Conservation (phyloP, 1,140 invertebrate genomes). For the Linepithema humile region DNA sequence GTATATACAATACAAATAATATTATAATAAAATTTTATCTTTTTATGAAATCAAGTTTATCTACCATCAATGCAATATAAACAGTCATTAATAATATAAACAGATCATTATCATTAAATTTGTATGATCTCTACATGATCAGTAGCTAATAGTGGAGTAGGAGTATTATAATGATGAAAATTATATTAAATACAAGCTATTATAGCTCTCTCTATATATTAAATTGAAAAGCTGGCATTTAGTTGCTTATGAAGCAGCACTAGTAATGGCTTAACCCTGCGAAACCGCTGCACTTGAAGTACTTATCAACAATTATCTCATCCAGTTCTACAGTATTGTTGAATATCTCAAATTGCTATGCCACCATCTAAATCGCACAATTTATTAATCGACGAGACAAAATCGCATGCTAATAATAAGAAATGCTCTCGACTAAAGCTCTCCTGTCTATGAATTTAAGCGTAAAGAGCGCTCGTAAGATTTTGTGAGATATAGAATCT, state of each 20-base stretch:
- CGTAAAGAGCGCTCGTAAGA: not conserved
- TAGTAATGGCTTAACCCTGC: not conserved
- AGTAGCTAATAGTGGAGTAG: not conserved
- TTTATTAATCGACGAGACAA: not conserved
- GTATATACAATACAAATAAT: too few relatives aligned
- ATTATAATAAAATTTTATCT: too few relatives aligned
- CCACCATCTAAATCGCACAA: not conserved
- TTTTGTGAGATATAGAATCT: not conserved
- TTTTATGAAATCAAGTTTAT: too few relatives aligned
- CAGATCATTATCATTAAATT: slow-evolving; percentile 29
- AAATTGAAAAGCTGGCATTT: not conserved
- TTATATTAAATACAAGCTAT: slow-evolving; percentile 19
- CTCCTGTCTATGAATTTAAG: not conserved
- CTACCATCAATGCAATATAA: not conserved
- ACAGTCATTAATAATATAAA: not conserved
- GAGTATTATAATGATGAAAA: not conserved
- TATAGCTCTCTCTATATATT: not conserved
- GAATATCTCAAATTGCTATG: not conserved
- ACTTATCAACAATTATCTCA: not conserved
- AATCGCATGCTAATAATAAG: not conserved
- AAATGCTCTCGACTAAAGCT: not conserved
- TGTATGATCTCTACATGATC: not conserved
- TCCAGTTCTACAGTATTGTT: not conserved
- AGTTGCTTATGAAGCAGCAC: not conserved
- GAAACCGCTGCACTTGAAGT: not conserved